A percentile compares a stretch with the other conserved stretches of the same genome.
These are phyloP conservation scores for Sylvilagus floridanus DNA, from an alignment of 2,797 vertebrate species.

Conservation along the genomic window DNA sequence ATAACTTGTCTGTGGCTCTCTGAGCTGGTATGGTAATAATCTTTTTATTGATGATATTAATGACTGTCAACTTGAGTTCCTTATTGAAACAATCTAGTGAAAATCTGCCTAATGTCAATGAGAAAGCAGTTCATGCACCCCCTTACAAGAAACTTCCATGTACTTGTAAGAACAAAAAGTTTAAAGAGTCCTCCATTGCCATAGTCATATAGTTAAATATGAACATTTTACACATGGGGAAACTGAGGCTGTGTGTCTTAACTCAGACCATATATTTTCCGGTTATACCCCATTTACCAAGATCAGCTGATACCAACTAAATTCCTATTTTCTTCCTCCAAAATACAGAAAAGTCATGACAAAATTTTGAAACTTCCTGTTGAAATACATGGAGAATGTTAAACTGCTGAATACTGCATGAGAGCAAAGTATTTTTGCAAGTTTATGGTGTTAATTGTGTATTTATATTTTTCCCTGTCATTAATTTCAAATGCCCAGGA, in stretches of 20 bases:
- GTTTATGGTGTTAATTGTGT: not conserved
- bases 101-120: not conserved
- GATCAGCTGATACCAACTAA: not conserved
- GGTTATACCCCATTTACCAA: not conserved
- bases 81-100: not conserved
- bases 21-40: not conserved
- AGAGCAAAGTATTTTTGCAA: not conserved
- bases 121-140: not conserved
- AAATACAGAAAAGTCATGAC: not conserved
- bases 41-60: not conserved
- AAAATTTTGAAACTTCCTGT: not conserved
- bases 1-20: not conserved
- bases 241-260: not conserved
- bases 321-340: not conserved
- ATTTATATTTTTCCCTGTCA: conserved; percentile 5
- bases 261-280: not conserved
- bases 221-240: conserved; percentile 24
- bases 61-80: conserved; percentile 6
- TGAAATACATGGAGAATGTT: not conserved
- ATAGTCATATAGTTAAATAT: not conserved
- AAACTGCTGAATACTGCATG: not conserved
- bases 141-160: not conserved
- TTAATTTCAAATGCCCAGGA: conserved; percentile 51
- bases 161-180: not conserved
- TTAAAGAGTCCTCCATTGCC: not conserved